Evolutionary conservation across 2,797 vertebrate species (phyloP).

Genomic region (Liparis tanakae): DNA sequence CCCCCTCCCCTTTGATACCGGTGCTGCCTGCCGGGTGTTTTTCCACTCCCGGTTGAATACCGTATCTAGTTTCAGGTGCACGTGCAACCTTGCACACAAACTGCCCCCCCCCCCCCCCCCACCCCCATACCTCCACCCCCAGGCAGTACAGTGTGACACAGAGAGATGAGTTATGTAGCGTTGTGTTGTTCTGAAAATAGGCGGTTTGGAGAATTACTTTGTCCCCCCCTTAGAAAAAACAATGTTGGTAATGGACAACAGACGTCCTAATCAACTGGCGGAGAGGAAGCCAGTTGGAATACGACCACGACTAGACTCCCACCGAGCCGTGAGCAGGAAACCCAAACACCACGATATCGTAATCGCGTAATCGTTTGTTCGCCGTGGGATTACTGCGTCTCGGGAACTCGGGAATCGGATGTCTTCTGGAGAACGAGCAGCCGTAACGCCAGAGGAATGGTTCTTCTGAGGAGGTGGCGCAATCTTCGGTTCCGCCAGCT

Average conservation of each 20-base stretch:
- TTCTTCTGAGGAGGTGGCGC: constrained; percentile 14
- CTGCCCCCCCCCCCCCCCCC: background rate
- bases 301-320: constrained; percentile 62
- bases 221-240: constrained; percentile 39
- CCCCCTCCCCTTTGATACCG: constrained; percentile 38
- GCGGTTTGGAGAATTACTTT: constrained; percentile 31
- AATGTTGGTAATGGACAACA: constrained; percentile 67
- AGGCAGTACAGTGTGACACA: background rate
- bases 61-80: constrained; percentile 56
- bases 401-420: constrained; percentile 36
- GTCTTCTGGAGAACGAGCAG: constrained; percentile 28
- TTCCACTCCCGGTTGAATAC: constrained; percentile 39
- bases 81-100: constrained; percentile 21
- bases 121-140: background rate
- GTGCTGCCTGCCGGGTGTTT: constrained; percentile 55
- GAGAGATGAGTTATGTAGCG: constrained; percentile 21
- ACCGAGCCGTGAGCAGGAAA: constrained; percentile 65
- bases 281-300: constrained; percentile 56
- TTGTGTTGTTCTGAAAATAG: constrained; percentile 30
- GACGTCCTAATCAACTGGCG: constrained; percentile 56
- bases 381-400: constrained; percentile 49
- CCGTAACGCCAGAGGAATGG: background rate
- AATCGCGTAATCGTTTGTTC: constrained; percentile 66
- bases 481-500: constrained; percentile 7
- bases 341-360: constrained; percentile 63